phyloP scores from a whole-genome alignment of 1,140 invertebrate genomes.

The Lordiphosa stackelbergi region DNA sequence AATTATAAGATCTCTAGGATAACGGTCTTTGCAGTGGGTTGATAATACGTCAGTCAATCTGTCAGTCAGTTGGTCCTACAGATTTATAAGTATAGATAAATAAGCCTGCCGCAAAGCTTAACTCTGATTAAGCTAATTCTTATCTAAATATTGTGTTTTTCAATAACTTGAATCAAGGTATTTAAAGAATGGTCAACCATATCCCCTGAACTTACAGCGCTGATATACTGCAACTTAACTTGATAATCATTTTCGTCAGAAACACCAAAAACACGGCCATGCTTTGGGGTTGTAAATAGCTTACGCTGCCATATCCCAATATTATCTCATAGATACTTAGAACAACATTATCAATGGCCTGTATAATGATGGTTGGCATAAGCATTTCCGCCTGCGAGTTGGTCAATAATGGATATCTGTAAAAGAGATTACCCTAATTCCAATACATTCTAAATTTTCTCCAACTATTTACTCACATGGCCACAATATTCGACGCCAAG shows the following conservation, averaged over 20 bases:
- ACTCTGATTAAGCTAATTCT: too few relatives aligned
- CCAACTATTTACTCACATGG: conserved; percentile 46
- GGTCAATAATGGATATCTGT: conserved; percentile 62
- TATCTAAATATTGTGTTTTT: too few relatives aligned
- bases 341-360: conserved; percentile 52
- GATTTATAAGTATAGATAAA: too few relatives aligned
- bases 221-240: conserved; percentile 35
- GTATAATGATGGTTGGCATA: conserved; percentile 55
- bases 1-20: too few relatives aligned
- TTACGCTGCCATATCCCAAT: conserved; percentile 45
- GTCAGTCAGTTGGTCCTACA: too few relatives aligned
- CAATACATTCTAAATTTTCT: neutral
- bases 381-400: conserved; percentile 55
- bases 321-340: conserved; percentile 52
- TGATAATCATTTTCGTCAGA: conserved; percentile 38
- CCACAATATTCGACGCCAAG: conserved; percentile 53
- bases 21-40: too few relatives aligned
- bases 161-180: too few relatives aligned
- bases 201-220: conserved; percentile 33
- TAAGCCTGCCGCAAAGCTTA: too few relatives aligned
- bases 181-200: too few relatives aligned
- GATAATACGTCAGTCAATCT: too few relatives aligned
- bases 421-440: neutral
- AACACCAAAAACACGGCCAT: conserved; percentile 51
- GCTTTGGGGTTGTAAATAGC: conserved; percentile 42